Conservation (phyloP, 1,140 invertebrate genomes). For the Heterodera carotae region DNA sequence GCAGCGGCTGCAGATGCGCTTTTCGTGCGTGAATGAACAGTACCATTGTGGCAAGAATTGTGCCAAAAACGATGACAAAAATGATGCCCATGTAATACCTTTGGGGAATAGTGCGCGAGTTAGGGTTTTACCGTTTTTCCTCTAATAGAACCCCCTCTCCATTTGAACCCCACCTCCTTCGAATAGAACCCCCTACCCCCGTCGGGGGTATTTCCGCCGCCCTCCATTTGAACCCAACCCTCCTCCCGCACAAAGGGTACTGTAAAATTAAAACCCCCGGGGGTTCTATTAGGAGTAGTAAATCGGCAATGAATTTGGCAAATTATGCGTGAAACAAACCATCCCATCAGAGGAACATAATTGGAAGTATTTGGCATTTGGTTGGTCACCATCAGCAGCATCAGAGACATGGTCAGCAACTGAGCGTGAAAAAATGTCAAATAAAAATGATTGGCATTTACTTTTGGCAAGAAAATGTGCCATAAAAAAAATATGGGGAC, state of each 20-base stretch:
- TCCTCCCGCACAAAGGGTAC: no score
- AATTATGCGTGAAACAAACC: conserved; percentile 28
- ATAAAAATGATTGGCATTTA: no score
- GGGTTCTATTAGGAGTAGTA: no score
- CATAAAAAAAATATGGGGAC: no score
- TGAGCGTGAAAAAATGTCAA: conserved; percentile 19
- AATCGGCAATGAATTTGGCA: neutral
- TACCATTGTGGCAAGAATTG: conserved; percentile 57
- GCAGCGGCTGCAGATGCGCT: conserved; percentile 18
- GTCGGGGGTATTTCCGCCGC: no score
- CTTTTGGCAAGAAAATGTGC: no score
- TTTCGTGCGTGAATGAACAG: conserved; percentile 48
- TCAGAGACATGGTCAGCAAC: conserved; percentile 60
- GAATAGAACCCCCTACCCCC: no score
- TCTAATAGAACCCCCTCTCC: no score
- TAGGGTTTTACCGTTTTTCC: no score
- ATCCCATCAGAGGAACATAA: conserved; percentile 63
- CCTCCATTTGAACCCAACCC: no score
- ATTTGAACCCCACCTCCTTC: no score
- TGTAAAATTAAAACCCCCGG: no score
- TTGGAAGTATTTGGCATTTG: conserved; percentile 63
- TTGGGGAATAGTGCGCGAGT: neutral
- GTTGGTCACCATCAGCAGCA: conserved; percentile 62
- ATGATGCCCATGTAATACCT: conserved; percentile 63
- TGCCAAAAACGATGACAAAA: conserved; percentile 63